Base-by-base conservation (phyloP, 1,140 invertebrate species). In the Platyura marginata region DNA sequence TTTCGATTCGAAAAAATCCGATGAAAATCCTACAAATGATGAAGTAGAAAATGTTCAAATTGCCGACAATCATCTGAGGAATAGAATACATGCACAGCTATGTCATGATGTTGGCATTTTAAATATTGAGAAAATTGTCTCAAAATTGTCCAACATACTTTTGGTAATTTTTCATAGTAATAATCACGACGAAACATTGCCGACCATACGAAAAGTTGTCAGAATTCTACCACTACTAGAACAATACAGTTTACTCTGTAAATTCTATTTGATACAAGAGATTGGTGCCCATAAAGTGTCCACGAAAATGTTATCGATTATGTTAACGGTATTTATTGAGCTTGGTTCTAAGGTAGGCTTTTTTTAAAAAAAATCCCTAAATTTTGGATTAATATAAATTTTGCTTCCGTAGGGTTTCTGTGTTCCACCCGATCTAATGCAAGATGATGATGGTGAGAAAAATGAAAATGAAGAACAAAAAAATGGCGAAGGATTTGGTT, bases 321-420 rank as follows among this genome's bases (percentile, higher is more conserved):
- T 96, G 21, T 59, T 91, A 18, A 79, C 77, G 41, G 75, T 93
- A 6, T 96, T 95, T 55, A 72, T 79, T 1, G 81, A 92, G 46
- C 65, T 96, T 2, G 74, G 79, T 18, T 67, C 72, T 22, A 93
- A 94, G 68, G 79, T 40, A 40, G 6, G 23, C 20, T n/a, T n/a
- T n/a, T n/a, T n/a, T n/a, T n/a, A n/a, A n/a, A n/a, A n/a, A n/a
- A n/a, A n/a, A n/a, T n/a, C n/a, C n/a, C n/a, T n/a, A n/a, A n/a
- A n/a, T n/a, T n/a, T n/a, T 15, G 9, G 34, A 39, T 2, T 23
- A 22, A n/a, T n/a, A n/a, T n/a, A n/a, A n/a, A n/a, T n/a, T n/a
- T n/a, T n/a, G n/a, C 57, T 37, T 49, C 73, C 66, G 2, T n/a
- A 40, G 21, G 95, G 95, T 35, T 98, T 97, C 62, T 95, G 92